Conservation (phyloP, 2,797 vertebrate genomes). For the Tragelaphus eurycerus region DNA sequence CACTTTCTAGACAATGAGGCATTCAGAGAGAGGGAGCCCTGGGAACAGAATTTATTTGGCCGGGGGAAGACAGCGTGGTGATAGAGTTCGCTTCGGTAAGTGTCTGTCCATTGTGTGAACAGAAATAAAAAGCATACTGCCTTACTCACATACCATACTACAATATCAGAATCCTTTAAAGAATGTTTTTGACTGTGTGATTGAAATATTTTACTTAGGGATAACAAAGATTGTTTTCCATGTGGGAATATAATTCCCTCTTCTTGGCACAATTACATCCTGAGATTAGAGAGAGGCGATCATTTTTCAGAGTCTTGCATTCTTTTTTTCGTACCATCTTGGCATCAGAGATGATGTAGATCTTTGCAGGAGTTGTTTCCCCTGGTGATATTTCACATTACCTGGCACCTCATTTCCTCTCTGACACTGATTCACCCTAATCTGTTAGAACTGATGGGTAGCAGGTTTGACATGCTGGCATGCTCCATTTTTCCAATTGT, state of each 20-base stretch:
- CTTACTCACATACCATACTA: background rate
- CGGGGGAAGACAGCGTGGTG: background rate
- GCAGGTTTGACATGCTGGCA: background rate
- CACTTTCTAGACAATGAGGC: constrained; percentile 33
- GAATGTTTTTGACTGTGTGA: background rate
- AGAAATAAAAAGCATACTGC: constrained; percentile 38
- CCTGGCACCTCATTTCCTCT: background rate
- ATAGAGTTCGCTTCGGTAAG: constrained; percentile 16
- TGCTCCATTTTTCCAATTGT: background rate
- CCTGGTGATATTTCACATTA: background rate
- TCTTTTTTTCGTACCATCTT: background rate
- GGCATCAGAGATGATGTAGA: background rate
- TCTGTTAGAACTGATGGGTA: background rate
- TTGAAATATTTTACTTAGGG: background rate
- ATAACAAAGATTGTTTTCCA: constrained; percentile 33
- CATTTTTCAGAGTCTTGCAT: background rate
- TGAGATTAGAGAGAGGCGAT: background rate
- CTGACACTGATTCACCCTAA: background rate
- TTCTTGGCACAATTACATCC: background rate
- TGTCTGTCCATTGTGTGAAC: constrained; percentile 27
- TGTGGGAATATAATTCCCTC: background rate
- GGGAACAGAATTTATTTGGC: constrained; percentile 47
- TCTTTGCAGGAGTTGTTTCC: background rate
- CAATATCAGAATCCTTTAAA: constrained; percentile 14
- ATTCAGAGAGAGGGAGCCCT: constrained; percentile 23